Evolutionary conservation across 1,140 invertebrate species (phyloP), one percentile per base, ranked within the genome.

Genomic region (Brachionus calyciflorus): DNA sequence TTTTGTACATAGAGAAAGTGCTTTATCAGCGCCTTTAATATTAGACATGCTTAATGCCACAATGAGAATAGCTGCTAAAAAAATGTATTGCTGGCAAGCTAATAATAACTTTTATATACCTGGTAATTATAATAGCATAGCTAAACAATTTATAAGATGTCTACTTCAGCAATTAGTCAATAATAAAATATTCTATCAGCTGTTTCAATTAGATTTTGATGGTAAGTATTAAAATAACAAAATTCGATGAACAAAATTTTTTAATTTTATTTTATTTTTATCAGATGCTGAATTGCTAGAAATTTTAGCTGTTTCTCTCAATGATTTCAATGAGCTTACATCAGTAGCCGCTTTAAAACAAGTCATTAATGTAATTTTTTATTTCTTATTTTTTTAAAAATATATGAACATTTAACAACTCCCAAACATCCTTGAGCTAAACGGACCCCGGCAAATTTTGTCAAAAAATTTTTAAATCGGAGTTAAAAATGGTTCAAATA

Each of bases 71-170:
- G 77, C 77, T 14, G 14, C 77, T 14, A 76, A 76, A 60, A 51
- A 46, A 57, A 77, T 68, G 53, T 65, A 77, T 21, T 40, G 33
- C 30, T 77, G 65, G 77, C 77, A 70, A 57, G 33, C 19, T 14
- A 76, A 48, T 41, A 41, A 41, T 26, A 69, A 40, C 75, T 46
- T 37, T 60, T 85, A n/a, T 81, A 80, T 84, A 17, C 84, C 85
- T 10, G 83, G 83, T 28, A 86, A 85, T 81, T 81, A 80, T 79
- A 78, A 82, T 7, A 96, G 93, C 83, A 93, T 97, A 46, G 94
- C 95, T 1, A 90, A 95, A 84, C 96, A 99, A 85, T 97, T 99
- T 85, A 86, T 99, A 48, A 89, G 96, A 79, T 98, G 96, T 83
- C 91, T 95, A 69, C 87, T 99, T 37, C 95, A 99, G 85, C 95